phyloP scores from a whole-genome alignment of 2,888 invertebrate species.

The Pristionchus arcanus region DNA sequence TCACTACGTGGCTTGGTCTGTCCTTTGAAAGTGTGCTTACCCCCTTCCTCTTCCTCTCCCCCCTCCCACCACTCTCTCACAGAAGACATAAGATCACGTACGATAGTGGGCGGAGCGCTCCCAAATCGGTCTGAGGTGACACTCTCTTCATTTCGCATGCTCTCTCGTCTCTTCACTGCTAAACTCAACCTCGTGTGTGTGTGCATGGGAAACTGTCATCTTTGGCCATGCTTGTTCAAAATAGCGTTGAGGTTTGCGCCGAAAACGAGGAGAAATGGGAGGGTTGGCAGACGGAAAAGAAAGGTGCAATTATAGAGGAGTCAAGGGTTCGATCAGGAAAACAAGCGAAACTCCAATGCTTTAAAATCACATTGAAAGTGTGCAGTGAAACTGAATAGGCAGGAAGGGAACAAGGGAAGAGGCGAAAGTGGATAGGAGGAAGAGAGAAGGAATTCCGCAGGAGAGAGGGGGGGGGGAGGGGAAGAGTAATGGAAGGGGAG shows the following conservation, averaged over 20 bases:
- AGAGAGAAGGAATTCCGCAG: background rate
- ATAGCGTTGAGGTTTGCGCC: background rate
- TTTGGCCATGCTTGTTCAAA: background rate
- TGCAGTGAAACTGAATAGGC: background rate
- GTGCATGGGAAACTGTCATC: background rate
- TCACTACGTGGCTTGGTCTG: background rate
- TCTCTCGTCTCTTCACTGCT: background rate
- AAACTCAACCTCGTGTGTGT: too few species aligned
- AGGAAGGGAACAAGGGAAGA: slow-evolving; percentile 19
- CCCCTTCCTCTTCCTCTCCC: background rate
- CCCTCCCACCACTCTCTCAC: background rate
- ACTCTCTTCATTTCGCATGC: too few species aligned
- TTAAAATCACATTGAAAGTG: background rate
- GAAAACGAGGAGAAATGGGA: background rate
- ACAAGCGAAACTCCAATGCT: background rate
- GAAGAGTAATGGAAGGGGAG: background rate
- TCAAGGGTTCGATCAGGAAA: background rate
- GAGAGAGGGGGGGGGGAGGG: background rate
- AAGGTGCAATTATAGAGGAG: background rate
- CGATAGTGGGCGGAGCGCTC: background rate
- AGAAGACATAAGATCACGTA: background rate
- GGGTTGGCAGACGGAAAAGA: background rate
- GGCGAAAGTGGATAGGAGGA: background rate
- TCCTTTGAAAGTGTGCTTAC: background rate
- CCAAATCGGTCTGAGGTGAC: background rate